Percentiles rank a stretch among this genome's conserved stretches.
Conservation (phyloP, 1,140 invertebrate genomes). For the Drosophila melanogaster region DNA sequence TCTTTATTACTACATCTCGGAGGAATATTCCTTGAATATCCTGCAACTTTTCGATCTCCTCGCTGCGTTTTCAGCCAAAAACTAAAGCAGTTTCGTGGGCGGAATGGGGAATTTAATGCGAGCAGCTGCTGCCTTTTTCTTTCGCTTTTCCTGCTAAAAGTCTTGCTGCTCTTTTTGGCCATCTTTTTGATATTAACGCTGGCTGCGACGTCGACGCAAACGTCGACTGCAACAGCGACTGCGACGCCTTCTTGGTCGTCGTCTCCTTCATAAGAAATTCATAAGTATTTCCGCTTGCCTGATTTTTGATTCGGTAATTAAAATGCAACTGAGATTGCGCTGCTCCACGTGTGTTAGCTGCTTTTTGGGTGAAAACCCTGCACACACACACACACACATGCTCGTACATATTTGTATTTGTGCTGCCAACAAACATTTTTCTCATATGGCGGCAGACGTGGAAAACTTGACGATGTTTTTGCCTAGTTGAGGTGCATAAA, state of each 20-base stretch:
- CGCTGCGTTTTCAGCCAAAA: constrained; percentile 5
- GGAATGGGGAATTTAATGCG: constrained; percentile 25
- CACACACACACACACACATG: not conserved
- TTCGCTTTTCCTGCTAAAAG: constrained; percentile 20
- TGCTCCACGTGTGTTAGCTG: constrained; percentile 6
- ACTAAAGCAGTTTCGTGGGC: constrained; percentile 14
- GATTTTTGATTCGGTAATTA: constrained; percentile 82
- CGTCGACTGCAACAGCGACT: not conserved
- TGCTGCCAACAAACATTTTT: constrained; percentile 40
- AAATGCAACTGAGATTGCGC: constrained; percentile 79
- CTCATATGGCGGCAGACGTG: constrained; percentile 27
- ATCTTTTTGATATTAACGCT: constrained; percentile 29
- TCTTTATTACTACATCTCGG: no score
- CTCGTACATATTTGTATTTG: constrained; percentile 5
- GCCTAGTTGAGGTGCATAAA: not conserved
- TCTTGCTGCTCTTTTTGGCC: constrained; percentile 32
- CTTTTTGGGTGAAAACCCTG: not conserved
- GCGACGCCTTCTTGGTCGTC: constrained; percentile 50
- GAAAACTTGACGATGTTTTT: not conserved
- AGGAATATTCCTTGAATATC: not conserved
- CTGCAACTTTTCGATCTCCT: not conserved
- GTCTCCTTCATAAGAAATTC: constrained; percentile 74
- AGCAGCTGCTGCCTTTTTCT: constrained; percentile 47
- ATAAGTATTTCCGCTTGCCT: constrained; percentile 80
- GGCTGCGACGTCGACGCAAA: not conserved